Percentiles rank a stretch among this genome's conserved stretches.
These are phyloP conservation scores for Tretioscincus oriximinensis DNA, from an alignment of 2,113 vertebrate species.

Conservation along the genomic window DNA sequence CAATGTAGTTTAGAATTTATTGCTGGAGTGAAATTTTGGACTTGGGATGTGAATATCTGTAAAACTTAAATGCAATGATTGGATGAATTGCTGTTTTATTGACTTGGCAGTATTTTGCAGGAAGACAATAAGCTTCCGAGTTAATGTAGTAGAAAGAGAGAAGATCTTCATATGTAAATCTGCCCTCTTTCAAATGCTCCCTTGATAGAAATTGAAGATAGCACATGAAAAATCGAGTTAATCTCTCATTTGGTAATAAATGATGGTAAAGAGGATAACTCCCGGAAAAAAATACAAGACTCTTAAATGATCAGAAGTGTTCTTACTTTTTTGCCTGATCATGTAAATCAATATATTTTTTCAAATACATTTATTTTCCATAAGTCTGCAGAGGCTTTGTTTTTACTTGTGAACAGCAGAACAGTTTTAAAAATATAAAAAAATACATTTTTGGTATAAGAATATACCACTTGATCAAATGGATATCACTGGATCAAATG, in stretches of 20 bases:
- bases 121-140: background rate
- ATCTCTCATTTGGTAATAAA: background rate
- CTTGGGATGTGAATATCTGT: background rate
- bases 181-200: background rate
- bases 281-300: background rate
- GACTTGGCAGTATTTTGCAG: fast-evolving
- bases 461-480: too few relatives aligned
- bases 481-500: too few relatives aligned
- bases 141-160: background rate
- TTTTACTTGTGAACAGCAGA: background rate
- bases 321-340: background rate
- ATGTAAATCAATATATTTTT: background rate
- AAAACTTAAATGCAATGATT: background rate
- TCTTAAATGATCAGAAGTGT: background rate
- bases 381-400: background rate
- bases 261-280: background rate
- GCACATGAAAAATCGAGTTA: conserved; percentile 12
- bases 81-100: background rate
- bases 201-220: conserved; percentile 12
- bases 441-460: too few relatives aligned
- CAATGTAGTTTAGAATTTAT: background rate
- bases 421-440: too few relatives aligned
- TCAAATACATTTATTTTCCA: background rate
- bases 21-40: background rate
- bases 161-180: background rate